Percentiles rank a stretch among this genome's conserved stretches.
phyloP scores from a whole-genome alignment of 2,797 vertebrate genomes.

The Dromococcyx pavoninus region DNA sequence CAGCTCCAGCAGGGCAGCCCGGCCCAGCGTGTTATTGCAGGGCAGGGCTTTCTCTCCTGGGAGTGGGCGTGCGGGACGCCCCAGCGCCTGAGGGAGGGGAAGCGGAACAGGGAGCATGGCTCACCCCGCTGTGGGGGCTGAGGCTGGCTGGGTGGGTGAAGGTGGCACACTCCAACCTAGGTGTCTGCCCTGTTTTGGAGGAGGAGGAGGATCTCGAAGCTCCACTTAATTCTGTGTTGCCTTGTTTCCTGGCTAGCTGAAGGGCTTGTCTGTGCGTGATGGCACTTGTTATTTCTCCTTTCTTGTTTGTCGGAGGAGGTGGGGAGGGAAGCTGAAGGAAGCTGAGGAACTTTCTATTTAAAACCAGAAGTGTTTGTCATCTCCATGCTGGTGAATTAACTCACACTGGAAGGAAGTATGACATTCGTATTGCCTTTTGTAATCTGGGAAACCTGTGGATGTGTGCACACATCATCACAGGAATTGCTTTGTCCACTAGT shows the following conservation, averaged over 20 bases:
- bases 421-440: neutral
- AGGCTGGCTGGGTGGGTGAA: neutral
- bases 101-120: neutral
- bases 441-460: neutral
- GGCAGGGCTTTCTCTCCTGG: neutral
- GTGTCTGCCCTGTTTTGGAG: neutral
- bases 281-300: conserved; percentile 30
- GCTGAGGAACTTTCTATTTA: conserved; percentile 47
- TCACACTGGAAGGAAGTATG: neutral
- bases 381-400: neutral
- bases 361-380: conserved; percentile 38
- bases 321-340: neutral
- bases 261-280: conserved; percentile 58
- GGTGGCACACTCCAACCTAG: rapidly evolving
- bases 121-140: rapidly evolving
- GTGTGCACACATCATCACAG: neutral
- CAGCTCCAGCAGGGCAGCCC: rapidly evolving
- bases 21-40: rapidly evolving
- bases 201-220: neutral
- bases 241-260: conserved; percentile 23
- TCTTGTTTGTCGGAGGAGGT: neutral
- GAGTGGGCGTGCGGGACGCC: neutral
- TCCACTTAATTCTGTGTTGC: neutral
- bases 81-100: rapidly evolving
- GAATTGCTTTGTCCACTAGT: neutral